Percentiles rank a stretch among this genome's conserved stretches.
Evolutionary conservation across 2,113 vertebrate species (phyloP).

Genomic region (Dipodomys spectabilis): DNA sequence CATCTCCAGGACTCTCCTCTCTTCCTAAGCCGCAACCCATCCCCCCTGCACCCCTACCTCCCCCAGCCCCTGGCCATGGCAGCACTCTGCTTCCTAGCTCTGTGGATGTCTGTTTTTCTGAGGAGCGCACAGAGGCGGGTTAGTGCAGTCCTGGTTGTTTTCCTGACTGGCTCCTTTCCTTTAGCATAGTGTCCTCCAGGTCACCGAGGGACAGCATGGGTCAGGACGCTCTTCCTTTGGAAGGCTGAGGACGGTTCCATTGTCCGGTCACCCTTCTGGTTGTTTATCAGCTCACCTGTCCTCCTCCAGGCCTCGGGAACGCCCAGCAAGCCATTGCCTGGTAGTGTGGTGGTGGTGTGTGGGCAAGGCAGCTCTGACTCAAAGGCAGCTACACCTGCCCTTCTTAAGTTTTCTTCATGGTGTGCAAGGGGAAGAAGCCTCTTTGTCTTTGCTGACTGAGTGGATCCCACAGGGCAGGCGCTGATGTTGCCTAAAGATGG

Average conservation of each 20-base stretch:
- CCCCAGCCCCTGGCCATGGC: no score
- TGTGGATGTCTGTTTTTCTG: no score
- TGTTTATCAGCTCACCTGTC: neutral
- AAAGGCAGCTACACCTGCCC: neutral
- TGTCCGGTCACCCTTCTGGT: fast-evolving
- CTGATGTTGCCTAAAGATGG: neutral
- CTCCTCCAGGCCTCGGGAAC: neutral
- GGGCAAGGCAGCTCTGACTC: neutral
- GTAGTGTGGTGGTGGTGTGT: neutral
- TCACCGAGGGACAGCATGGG: fast-evolving
- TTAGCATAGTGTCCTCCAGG: neutral
- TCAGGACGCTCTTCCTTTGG: neutral
- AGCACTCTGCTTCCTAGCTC: neutral
- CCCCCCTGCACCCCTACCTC: fast-evolving
- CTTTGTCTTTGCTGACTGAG: neutral
- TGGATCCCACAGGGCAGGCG: neutral
- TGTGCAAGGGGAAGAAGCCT: neutral
- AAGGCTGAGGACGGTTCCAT: neutral
- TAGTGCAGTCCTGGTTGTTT: neutral
- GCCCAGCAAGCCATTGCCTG: neutral
- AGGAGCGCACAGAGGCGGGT: no score
- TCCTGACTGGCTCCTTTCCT: neutral
- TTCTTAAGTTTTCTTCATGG: neutral
- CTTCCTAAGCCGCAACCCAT: neutral
- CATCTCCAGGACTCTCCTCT: neutral